Evolutionary conservation across 2,888 invertebrate genomes (phyloP).

Genomic region (Eupeodes luniger): DNA sequence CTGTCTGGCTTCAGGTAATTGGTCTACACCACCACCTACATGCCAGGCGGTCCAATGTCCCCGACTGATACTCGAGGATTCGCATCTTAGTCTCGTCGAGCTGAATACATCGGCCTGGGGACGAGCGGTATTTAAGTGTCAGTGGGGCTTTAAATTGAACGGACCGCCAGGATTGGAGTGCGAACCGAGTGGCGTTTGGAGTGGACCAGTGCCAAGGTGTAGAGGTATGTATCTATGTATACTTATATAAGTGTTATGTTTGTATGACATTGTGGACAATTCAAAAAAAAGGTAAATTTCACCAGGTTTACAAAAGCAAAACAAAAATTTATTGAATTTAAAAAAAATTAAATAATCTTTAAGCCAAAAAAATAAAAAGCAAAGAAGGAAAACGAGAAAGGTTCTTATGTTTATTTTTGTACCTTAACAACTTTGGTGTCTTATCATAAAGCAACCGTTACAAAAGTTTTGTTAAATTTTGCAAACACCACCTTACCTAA

Average conservation of each 20-base stretch:
- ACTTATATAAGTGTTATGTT: too few relatives aligned
- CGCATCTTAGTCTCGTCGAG: constrained; percentile 90
- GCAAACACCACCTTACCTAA: too few relatives aligned
- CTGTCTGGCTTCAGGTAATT: constrained; percentile 93
- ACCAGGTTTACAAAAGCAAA: background rate
- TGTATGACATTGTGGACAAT: background rate
- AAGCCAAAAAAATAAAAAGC: too few relatives aligned
- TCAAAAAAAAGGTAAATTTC: constrained; percentile 25
- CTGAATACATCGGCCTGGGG: constrained; percentile 93
- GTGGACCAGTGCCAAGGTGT: constrained; percentile 90
- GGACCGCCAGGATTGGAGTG: constrained; percentile 92
- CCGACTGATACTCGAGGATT: constrained; percentile 87
- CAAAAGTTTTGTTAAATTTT: too few relatives aligned
- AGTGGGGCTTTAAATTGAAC: constrained; percentile 92
- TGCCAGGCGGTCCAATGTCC: constrained; percentile 93
- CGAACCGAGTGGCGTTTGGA: constrained; percentile 92
- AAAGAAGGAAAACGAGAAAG: too few relatives aligned
- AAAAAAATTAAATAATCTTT: too few relatives aligned
- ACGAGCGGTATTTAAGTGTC: constrained; percentile 91
- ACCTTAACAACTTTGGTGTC: too few relatives aligned
- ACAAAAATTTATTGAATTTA: too few relatives aligned
- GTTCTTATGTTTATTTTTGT: too few relatives aligned
- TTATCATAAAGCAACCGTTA: too few relatives aligned
- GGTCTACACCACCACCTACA: constrained; percentile 90
- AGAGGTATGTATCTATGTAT: constrained; percentile 86